Conservation (phyloP, 2,797 vertebrate species). For the Silurus aristotelis region DNA sequence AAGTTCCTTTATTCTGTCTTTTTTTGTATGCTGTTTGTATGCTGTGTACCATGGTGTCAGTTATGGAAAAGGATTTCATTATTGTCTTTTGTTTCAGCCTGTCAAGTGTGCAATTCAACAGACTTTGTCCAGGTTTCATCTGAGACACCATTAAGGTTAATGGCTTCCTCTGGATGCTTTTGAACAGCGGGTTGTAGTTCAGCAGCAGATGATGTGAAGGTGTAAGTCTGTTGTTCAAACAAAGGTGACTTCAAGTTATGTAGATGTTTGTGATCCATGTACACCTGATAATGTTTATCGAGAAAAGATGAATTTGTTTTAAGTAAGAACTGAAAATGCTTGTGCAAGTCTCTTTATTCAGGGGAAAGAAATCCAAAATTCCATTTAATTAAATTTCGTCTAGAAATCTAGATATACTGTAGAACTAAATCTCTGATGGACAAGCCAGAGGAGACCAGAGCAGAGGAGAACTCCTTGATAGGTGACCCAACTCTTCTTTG, state of each 20-base stretch:
- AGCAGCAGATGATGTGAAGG: constrained; percentile 5
- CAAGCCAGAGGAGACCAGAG: not conserved
- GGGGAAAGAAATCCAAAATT: not conserved
- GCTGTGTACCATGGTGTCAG: not conserved
- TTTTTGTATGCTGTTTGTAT: not conserved
- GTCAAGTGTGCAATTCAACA: constrained; percentile 20
- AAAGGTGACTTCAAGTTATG: not conserved
- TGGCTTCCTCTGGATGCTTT: constrained; percentile 14
- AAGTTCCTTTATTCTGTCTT: not conserved
- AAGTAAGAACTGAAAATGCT: not conserved
- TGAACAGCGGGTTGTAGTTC: not conserved
- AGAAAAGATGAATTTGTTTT: not conserved
- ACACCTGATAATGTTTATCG: not conserved
- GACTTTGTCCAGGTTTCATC: constrained; percentile 7
- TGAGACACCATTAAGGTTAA: constrained; percentile 13
- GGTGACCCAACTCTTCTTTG: not conserved
- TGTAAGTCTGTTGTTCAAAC: constrained; percentile 10
- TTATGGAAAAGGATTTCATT: not conserved
- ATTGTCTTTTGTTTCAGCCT: not conserved
- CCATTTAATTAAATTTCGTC: not conserved
- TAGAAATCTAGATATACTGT: not conserved
- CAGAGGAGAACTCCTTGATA: not conserved
- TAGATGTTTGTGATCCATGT: not conserved
- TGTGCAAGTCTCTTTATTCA: too few relatives aligned
- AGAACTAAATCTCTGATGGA: not conserved